A percentile compares a stretch with the other conserved stretches of the same genome.
Evolutionary conservation across 2,113 vertebrate genomes (phyloP).

Genomic region (Illadopsis cleaveri): DNA sequence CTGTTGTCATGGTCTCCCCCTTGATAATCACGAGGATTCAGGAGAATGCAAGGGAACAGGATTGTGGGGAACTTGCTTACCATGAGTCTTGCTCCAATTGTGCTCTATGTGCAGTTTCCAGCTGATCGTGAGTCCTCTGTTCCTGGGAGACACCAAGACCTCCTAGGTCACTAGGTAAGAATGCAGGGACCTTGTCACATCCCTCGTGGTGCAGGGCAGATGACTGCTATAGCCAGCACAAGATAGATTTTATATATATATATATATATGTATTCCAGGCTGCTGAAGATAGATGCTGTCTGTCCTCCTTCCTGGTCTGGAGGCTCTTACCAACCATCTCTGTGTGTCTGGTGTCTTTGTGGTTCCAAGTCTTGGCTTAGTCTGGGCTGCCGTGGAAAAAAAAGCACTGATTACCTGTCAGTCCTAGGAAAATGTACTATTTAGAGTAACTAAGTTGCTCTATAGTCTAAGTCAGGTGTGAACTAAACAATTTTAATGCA

Average conservation of each 20-base stretch:
- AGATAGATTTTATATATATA: background rate
- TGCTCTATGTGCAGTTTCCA: constrained; percentile 6
- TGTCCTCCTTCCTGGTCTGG: background rate
- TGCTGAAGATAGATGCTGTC: background rate
- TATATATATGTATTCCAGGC: background rate
- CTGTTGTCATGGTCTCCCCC: constrained; percentile 58
- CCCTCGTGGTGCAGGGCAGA: background rate
- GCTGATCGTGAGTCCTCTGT: background rate
- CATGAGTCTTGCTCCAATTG: background rate
- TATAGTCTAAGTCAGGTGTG: background rate
- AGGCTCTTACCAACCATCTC: background rate
- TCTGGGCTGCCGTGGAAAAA: background rate
- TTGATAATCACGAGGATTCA: constrained; percentile 41
- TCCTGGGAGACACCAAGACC: constrained; percentile 26
- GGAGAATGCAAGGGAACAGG: background rate
- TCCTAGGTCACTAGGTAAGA: background rate
- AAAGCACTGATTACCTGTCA: background rate
- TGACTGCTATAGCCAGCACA: background rate
- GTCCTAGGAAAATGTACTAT: background rate
- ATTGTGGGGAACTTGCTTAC: background rate
- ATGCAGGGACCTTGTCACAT: background rate
- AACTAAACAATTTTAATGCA: background rate
- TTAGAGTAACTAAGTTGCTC: background rate
- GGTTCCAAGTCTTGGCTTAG: background rate
- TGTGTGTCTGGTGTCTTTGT: background rate